Percentiles rank a stretch among this genome's conserved stretches.
phyloP scores from a whole-genome alignment of 2,113 vertebrate genomes.

The Protomyctophum bolini region DNA sequence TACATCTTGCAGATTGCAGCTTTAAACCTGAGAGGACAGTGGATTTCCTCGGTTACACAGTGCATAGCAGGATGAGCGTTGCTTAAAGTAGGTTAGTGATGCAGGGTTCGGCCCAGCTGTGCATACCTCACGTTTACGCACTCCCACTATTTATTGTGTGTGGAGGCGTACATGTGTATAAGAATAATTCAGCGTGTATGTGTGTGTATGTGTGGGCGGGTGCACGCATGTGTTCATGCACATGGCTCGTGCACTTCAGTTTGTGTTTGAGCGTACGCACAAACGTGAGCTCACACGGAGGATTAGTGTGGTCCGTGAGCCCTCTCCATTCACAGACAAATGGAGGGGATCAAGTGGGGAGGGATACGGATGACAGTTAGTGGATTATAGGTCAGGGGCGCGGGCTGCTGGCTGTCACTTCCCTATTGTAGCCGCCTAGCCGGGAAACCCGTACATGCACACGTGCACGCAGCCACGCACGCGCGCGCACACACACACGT shows the following conservation, averaged over 20 bases:
- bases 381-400: constrained; percentile 66
- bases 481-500: constrained; percentile 3
- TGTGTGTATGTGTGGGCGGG: background rate
- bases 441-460: constrained; percentile 4
- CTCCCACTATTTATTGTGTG: constrained; percentile 41
- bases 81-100: constrained; percentile 68
- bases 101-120: constrained; percentile 59
- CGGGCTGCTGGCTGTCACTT: constrained; percentile 37
- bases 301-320: constrained; percentile 55
- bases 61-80: constrained; percentile 16
- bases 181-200: background rate
- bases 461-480: background rate
- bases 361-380: constrained; percentile 59
- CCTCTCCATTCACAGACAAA: constrained; percentile 50
- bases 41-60: constrained; percentile 34
- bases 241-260: background rate
- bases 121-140: constrained; percentile 45
- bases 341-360: constrained; percentile 55
- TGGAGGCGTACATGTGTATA: constrained; percentile 20
- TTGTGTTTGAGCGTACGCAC: constrained; percentile 5
- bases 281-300: constrained; percentile 9
- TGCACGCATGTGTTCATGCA: background rate
- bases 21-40: constrained; percentile 18
- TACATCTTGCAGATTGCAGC: too few relatives aligned
- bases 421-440: background rate